These are phyloP conservation scores for Drosophila ohnishii DNA, from an alignment of 1,140 invertebrate genomes.

Conservation along the genomic window DNA sequence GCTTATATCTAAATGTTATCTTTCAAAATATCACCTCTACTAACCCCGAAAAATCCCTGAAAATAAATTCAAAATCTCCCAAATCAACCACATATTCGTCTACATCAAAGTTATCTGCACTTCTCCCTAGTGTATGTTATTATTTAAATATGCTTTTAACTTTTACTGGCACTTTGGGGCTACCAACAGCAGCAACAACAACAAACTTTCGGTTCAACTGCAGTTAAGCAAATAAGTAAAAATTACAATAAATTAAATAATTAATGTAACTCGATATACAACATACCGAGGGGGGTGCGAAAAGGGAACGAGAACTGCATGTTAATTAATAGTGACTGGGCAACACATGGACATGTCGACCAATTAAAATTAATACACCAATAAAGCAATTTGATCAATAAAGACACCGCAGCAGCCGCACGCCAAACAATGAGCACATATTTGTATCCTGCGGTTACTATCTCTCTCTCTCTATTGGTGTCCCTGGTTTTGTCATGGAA, in stretches of 20 bases:
- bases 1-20: neutral
- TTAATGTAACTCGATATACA: constrained; percentile 48
- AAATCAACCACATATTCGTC: neutral
- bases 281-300: constrained; percentile 14
- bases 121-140: constrained; percentile 15
- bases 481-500: constrained; percentile 23
- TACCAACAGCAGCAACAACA: constrained; percentile 8
- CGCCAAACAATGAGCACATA: constrained; percentile 40
- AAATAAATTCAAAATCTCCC: neutral
- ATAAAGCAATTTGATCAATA: constrained; percentile 68
- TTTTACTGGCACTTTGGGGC: constrained; percentile 45
- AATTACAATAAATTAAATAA: constrained; percentile 58
- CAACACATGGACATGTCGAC: constrained; percentile 55
- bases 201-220: constrained; percentile 31
- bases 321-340: constrained; percentile 66
- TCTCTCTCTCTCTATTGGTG: neutral
- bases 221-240: constrained; percentile 39
- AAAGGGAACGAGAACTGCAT: constrained; percentile 39
- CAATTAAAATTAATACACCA: constrained; percentile 72
- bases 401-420: constrained; percentile 44
- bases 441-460: constrained; percentile 39
- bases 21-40: too few species aligned
- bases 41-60: neutral
- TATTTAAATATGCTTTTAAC: constrained; percentile 57
- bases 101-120: constrained; percentile 6